Base-by-base conservation (phyloP, 2,797 vertebrate genomes). In the Poecilia picta region DNA sequence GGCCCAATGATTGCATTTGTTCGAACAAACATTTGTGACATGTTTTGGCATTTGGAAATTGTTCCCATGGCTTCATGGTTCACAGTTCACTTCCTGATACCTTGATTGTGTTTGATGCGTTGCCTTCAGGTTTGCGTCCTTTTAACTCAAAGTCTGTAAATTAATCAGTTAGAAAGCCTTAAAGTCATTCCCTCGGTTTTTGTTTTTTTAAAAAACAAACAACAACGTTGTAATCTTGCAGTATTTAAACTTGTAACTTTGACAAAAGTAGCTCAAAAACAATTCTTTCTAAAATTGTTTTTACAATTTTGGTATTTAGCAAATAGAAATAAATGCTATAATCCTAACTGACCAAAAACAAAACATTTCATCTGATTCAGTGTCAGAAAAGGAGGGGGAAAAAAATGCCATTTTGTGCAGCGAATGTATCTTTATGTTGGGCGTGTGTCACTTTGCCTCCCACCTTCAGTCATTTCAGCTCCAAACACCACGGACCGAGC, bases 401-500 rank as follows among this genome's bases (percentile, higher is more conserved):
- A 59, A 62, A 16, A 31, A 8, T 6, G 15, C 33, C 12, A 16
- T 62, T 33, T 33, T 8, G 2, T 36, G 25, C 23, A 36, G 62
- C 10, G 3, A 20, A 10, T 66, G 20, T 23, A 41, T 68, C 20
- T 41, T 68, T 15, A 43, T 7, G 25, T 45, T 12, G 36, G 31
- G 7, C 36, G 31, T 16, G 25, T 70, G 3, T 23, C 13, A 15
- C 28, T 31, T 62, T 12, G 53, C 4, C 55, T 85, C 74, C 46
- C 86, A 98, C 97, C 97, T 1, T 93, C 85, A 0, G 89, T 82
- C 86, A 97, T 91, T 89, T 97, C 97, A 0, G 83, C 87, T 0
- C 97, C 97, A 0, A 97, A 97, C 82, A 98, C 91, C 73, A 97
- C n/a, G 0, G 94, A 97, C 39, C 91, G 94, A 8, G 97, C 96